phyloP scores from a whole-genome alignment of 2,888 invertebrate species.

The Tenthredo mesomela region DNA sequence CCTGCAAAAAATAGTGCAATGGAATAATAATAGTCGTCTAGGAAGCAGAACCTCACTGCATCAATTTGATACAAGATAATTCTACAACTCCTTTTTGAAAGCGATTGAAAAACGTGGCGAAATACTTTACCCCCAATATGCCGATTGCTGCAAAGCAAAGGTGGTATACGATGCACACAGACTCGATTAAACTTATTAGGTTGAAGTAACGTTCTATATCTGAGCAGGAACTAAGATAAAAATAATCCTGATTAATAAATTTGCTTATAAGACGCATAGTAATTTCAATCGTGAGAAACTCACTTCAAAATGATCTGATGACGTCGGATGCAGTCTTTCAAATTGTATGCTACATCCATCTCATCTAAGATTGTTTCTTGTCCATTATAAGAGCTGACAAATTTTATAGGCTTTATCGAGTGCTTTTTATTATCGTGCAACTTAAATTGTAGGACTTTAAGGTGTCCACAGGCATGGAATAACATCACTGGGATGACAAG shows the following conservation, averaged over 20 bases:
- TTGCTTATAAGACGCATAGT: background rate
- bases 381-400: background rate
- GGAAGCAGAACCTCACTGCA: background rate
- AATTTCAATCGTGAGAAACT: background rate
- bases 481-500: background rate
- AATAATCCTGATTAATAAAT: background rate
- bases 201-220: background rate
- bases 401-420: background rate
- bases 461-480: conserved; percentile 1
- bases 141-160: background rate
- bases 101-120: too few species aligned
- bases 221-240: background rate
- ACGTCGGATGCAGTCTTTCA: background rate
- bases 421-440: background rate
- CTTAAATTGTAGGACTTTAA: background rate
- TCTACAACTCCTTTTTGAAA: background rate
- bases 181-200: background rate
- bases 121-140: background rate
- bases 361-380: background rate
- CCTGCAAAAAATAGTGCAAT: background rate
- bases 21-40: background rate
- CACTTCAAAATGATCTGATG: background rate
- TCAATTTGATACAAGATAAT: background rate
- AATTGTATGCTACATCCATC: background rate
- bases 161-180: background rate